Evolutionary conservation across 1,140 invertebrate genomes (phyloP).

Genomic region (Euglossa dilemma): DNA sequence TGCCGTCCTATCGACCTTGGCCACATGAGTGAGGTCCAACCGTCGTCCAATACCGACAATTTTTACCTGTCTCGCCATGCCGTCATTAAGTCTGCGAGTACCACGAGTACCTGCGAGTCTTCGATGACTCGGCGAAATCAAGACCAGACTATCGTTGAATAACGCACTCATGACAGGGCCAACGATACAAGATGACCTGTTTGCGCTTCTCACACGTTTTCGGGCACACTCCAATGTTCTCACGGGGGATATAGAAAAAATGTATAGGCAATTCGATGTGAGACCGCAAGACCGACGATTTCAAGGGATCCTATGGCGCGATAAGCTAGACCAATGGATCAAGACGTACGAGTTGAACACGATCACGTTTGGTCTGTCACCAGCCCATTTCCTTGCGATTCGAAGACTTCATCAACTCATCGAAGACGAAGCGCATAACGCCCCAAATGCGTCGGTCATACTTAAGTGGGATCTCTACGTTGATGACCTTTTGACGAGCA

Average conservation of each 20-base stretch:
- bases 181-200: slow-evolving; percentile 40
- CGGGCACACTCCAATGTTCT: slow-evolving; percentile 20
- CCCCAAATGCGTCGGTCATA: neutral
- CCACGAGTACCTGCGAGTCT: neutral
- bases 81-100: neutral
- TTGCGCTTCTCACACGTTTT: slow-evolving; percentile 19
- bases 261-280: slow-evolving; percentile 24
- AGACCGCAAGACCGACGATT: neutral
- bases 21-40: too few species aligned
- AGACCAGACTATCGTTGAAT: too few species aligned
- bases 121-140: too few species aligned
- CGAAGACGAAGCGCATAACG: neutral
- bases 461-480: slow-evolving; percentile 6
- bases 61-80: neutral
- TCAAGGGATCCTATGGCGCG: slow-evolving; percentile 3
- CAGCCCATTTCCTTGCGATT: neutral
- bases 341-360: neutral
- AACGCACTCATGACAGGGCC: neutral
- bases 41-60: too few species aligned
- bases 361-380: slow-evolving; percentile 11
- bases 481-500: neutral
- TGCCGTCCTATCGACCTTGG: too few species aligned
- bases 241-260: slow-evolving; percentile 33
- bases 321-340: neutral
- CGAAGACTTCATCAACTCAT: slow-evolving; percentile 1